phyloP scores from a whole-genome alignment of 2,888 invertebrate genomes.

The Lycophotia porphyrea region DNA sequence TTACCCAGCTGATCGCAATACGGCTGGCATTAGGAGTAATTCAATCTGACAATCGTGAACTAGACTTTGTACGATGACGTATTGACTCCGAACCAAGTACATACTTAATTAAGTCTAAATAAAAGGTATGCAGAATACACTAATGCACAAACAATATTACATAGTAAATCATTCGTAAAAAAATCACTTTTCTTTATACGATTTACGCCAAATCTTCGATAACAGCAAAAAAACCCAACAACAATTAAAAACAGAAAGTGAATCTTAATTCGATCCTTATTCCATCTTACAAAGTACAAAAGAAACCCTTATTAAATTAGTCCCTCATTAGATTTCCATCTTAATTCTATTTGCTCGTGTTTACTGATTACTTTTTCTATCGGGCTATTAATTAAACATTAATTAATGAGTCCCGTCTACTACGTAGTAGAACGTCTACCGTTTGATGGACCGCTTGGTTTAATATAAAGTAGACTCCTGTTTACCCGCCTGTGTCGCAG shows the following conservation, averaged over 20 bases:
- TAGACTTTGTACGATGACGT: neutral
- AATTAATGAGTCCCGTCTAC: constrained; percentile 59
- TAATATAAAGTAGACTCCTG: constrained; percentile 86
- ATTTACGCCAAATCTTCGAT: neutral
- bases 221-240: constrained; percentile 10
- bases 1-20: neutral
- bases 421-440: constrained; percentile 38
- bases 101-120: neutral
- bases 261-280: constrained; percentile 33
- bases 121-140: neutral
- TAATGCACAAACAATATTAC: neutral
- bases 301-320: constrained; percentile 53
- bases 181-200: neutral
- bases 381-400: constrained; percentile 59
- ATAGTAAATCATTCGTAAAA: neutral
- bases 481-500: constrained; percentile 83
- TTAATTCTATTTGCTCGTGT: constrained; percentile 57
- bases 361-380: constrained; percentile 61
- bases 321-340: constrained; percentile 50
- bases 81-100: neutral
- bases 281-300: constrained; percentile 22
- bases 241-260: constrained; percentile 26
- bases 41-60: neutral
- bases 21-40: neutral
- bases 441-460: constrained; percentile 74